Conservation (phyloP, 2,113 vertebrate genomes). For the Callithrix jacchus region DNA sequence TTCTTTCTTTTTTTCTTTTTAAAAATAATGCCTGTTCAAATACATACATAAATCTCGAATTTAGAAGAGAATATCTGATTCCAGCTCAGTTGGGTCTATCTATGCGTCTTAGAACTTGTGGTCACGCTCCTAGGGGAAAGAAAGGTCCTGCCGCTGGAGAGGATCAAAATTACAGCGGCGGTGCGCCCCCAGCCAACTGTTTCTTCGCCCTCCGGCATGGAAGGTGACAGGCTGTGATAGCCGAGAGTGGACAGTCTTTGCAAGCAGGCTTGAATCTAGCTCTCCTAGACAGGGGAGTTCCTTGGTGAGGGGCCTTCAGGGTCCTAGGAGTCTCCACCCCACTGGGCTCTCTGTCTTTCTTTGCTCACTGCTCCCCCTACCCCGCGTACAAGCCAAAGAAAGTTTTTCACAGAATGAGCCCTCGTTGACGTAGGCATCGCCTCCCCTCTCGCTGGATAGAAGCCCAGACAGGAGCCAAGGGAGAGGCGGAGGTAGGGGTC, state of each 20-base stretch:
- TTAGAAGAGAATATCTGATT: not conserved
- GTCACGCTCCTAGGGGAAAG: rapidly evolving
- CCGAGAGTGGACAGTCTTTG: not conserved
- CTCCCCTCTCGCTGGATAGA: not conserved
- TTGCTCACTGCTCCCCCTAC: not conserved
- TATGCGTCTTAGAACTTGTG: not conserved
- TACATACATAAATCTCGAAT: not conserved
- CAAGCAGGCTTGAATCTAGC: not conserved
- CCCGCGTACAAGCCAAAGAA: not conserved
- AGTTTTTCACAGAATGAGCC: constrained; percentile 57
- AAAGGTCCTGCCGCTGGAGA: not conserved
- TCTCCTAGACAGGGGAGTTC: not conserved
- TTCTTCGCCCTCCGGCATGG: rapidly evolving
- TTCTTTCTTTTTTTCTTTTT: not conserved
- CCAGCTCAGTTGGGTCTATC: not conserved
- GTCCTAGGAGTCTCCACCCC: not conserved
- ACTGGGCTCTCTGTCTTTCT: not conserved
- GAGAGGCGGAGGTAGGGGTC: not conserved
- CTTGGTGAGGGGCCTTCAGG: not conserved
- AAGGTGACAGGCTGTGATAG: not conserved
- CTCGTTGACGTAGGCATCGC: constrained; percentile 20
- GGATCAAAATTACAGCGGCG: not conserved
- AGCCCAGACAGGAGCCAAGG: constrained; percentile 42
- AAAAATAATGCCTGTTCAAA: not conserved
- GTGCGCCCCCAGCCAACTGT: not conserved